Percentiles rank a stretch among this genome's conserved stretches.
Evolutionary conservation across 2,888 invertebrate genomes (phyloP).

Genomic region (Chloromyia formosa): DNA sequence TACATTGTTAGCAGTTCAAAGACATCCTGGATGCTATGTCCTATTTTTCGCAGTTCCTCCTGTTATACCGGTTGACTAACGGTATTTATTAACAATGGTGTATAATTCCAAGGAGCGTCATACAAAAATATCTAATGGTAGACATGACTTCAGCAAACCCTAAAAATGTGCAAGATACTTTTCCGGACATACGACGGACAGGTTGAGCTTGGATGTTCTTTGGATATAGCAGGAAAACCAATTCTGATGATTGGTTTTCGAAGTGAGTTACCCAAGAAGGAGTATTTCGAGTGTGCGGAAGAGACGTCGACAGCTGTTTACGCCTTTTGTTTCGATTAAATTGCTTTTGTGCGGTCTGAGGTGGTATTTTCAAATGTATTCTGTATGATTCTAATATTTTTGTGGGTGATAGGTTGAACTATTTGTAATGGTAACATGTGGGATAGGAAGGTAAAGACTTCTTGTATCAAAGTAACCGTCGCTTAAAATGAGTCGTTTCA

Average conservation of each 20-base stretch:
- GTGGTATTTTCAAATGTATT: background rate
- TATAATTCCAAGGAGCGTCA: conserved; percentile 4
- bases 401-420: too few species aligned
- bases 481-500: too few species aligned
- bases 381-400: too few species aligned
- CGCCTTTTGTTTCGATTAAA: conserved; percentile 23
- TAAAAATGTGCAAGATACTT: conserved; percentile 27
- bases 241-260: conserved; percentile 36
- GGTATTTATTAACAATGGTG: conserved; percentile 8
- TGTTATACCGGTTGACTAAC: too few species aligned
- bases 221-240: background rate
- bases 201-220: conserved; percentile 21
- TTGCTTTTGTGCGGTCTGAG: background rate
- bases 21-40: background rate
- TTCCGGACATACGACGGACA: conserved; percentile 19
- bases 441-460: too few species aligned
- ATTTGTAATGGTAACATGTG: too few species aligned
- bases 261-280: conserved; percentile 32
- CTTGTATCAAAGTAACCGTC: too few species aligned
- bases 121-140: background rate
- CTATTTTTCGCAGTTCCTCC: background rate
- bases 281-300: conserved; percentile 1
- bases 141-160: conserved; percentile 1
- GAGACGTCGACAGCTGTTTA: conserved; percentile 17
- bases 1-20: conserved; percentile 31